These are phyloP conservation scores for Ifrita kowaldi DNA, from an alignment of 2,113 vertebrate genomes.

Conservation along the genomic window DNA sequence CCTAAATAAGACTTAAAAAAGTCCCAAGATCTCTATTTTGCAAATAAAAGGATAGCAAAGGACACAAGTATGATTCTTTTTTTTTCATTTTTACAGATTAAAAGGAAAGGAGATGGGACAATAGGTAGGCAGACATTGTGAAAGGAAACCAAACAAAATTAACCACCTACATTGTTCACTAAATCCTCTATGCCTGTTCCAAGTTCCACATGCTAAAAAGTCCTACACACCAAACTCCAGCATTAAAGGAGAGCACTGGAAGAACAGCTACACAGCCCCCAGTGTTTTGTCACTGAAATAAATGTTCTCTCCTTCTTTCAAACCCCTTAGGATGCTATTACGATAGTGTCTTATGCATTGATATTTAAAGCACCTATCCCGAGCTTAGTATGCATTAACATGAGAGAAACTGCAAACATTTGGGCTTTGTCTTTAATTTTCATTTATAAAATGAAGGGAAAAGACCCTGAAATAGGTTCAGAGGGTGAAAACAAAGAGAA, in stretches of 20 bases:
- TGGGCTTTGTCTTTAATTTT: not conserved
- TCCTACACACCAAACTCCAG: not conserved
- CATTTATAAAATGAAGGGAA: not conserved
- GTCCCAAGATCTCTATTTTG: not conserved
- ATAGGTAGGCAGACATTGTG: not conserved
- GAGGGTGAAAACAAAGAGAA: accelerated
- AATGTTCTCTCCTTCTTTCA: not conserved
- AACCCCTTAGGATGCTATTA: not conserved
- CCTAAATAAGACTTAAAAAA: not conserved
- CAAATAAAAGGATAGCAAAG: not conserved
- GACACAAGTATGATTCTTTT: not conserved
- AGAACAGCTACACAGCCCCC: not conserved
- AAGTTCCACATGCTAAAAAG: not conserved
- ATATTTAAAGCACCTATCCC: not conserved
- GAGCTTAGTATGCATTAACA: not conserved
- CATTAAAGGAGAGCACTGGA: not conserved
- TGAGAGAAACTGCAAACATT: not conserved
- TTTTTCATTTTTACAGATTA: not conserved
- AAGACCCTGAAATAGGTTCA: not conserved
- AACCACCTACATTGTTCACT: not conserved
- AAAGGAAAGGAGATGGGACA: not conserved
- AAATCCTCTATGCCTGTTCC: not conserved
- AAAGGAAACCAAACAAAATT: not conserved
- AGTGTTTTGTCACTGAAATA: not conserved
- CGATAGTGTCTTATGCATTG: not conserved